These are phyloP conservation scores for Drosophila limbata DNA, from an alignment of 2,888 invertebrate species.

Conservation along the genomic window DNA sequence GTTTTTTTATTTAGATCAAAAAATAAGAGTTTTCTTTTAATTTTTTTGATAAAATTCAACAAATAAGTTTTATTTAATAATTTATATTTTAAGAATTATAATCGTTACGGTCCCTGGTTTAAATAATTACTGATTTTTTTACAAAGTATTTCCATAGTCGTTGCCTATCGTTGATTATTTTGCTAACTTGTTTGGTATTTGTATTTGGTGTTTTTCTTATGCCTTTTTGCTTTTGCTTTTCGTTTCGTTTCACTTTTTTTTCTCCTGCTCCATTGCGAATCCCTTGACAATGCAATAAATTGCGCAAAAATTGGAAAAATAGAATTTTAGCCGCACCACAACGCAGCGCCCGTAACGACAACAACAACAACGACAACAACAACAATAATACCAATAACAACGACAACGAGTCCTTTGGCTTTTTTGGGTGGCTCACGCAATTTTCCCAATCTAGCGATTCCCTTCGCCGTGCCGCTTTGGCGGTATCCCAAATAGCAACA, in stretches of 20 bases:
- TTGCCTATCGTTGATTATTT: background rate
- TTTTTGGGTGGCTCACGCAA: constrained; percentile 71
- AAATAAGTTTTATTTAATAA: too few species aligned
- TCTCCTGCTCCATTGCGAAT: constrained; percentile 54
- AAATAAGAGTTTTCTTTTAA: too few species aligned
- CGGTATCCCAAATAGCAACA: constrained; percentile 48
- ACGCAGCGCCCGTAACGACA: constrained; percentile 70
- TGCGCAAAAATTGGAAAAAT: constrained; percentile 82
- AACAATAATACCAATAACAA: constrained; percentile 51
- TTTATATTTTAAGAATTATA: too few species aligned
- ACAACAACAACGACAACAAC: constrained; percentile 45
- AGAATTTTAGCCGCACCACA: constrained; percentile 79
- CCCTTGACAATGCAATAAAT: constrained; percentile 82
- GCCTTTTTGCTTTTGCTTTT: constrained; percentile 65
- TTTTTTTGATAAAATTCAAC: too few species aligned
- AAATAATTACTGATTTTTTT: background rate
- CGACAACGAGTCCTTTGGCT: constrained; percentile 52
- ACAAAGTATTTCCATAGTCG: constrained; percentile 25
- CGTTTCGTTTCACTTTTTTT: constrained; percentile 26
- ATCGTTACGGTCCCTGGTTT: too few species aligned
- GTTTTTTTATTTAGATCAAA: too few species aligned
- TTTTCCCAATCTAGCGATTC: constrained; percentile 35
- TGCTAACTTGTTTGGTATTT: constrained; percentile 70
- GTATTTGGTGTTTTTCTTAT: constrained; percentile 77
- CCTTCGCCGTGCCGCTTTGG: constrained; percentile 19